Evolutionary conservation across 1,140 invertebrate species (phyloP), one percentile per base, ranked within the genome.

Genomic region (Tetramorium parvispinum): DNA sequence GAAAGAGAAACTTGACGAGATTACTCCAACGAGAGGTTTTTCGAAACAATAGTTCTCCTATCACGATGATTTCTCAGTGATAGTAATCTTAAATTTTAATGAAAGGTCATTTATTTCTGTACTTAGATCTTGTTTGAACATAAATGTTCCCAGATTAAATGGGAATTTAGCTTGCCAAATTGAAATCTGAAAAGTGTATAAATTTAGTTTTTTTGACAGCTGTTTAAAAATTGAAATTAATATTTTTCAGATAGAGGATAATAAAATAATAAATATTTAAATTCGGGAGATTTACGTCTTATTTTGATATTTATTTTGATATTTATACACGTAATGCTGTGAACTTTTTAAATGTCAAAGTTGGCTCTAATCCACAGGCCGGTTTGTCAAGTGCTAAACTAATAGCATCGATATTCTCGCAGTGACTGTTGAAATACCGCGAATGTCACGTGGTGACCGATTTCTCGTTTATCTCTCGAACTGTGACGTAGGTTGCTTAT

Each of bases 311-410:
- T 11, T 8, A 46, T n/a, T 59, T 24, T 13, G 16, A n/a, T 57
- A 13, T 81, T 70, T 70, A 24, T n/a, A 11, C 40, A 37, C 10
- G 24, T 27, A 55, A 57, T 21, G 68, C 27, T 8, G 55, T 61
- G 53, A 75, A 83, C 40, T 83, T 83, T 83, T 59, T 55, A 75
- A 75, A 83, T 75, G 79, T 83, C 68, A 75, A 73, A 83, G 68
- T 59, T 83, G 51, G 27, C 18, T 71, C 53, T 27, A 27, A 21
- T 43, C 57, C 46, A 16, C 68, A 16, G n/a, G 53, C 40, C 37
- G 16, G 43, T 53, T 81, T 81, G 53, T 59, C 68, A 75, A 59
- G 24, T 24, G 79, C 18, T 59, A 49, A 83, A 83, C 40, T 83
- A 75, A 83, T 71, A 83, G 40, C 40, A 61, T 73, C 40, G 66